These are phyloP conservation scores for Drosophila arawakana DNA, from an alignment of 1,140 invertebrate species.

Conservation along the genomic window DNA sequence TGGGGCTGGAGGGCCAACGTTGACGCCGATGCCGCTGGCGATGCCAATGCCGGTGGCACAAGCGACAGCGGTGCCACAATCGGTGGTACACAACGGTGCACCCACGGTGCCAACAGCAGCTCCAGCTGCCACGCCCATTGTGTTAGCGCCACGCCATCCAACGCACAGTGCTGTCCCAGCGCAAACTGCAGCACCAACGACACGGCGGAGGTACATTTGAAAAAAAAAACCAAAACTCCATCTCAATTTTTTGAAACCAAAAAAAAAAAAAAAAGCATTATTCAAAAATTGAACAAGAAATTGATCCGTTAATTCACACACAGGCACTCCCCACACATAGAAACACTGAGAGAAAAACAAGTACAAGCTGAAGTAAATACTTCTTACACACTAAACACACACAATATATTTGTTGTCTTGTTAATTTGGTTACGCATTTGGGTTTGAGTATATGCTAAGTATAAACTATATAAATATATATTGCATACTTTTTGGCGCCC, in stretches of 20 bases:
- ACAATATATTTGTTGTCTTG: constrained; percentile 77
- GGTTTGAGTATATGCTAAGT: constrained; percentile 72
- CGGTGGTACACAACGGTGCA: constrained; percentile 72
- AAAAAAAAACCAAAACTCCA: constrained; percentile 22
- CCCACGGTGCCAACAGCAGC: constrained; percentile 84
- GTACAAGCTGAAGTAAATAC: constrained; percentile 46
- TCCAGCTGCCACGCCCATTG: constrained; percentile 84
- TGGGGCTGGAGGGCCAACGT: constrained; percentile 85
- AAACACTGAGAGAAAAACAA: constrained; percentile 3
- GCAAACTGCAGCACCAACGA: constrained; percentile 85
- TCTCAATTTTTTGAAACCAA: constrained; percentile 15
- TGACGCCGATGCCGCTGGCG: constrained; percentile 84
- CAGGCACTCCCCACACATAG: constrained; percentile 3
- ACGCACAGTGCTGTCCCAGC: constrained; percentile 68
- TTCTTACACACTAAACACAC: constrained; percentile 50
- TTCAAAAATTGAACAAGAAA: constrained; percentile 68
- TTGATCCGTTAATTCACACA: constrained; percentile 27
- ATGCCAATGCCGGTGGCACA: constrained; percentile 77
- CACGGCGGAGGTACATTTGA: constrained; percentile 85
- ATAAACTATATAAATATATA: constrained; percentile 54
- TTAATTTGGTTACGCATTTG: constrained; percentile 78
- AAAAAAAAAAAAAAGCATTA: constrained; percentile 70
- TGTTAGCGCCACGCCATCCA: constrained; percentile 80
- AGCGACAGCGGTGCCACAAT: constrained; percentile 83
- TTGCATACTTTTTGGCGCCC: constrained; percentile 75